Conservation (phyloP, 2,888 invertebrate species). For the Spilarctia lutea region DNA sequence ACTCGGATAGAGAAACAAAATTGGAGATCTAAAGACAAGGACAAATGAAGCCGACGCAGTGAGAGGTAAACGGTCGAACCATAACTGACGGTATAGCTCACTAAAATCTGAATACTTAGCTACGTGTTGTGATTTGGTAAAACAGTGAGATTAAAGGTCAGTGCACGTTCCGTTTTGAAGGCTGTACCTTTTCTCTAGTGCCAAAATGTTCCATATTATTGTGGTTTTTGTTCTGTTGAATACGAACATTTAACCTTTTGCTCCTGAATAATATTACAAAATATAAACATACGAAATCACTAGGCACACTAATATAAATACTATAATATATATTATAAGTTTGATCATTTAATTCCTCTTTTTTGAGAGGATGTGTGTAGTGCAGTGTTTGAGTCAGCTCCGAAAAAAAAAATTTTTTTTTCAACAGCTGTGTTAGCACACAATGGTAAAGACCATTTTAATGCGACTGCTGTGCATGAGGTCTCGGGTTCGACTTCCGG, state of each 20-base stretch:
- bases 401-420: too few species aligned
- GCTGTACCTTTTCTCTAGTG: slow-evolving; percentile 37
- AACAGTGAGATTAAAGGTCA: slow-evolving; percentile 40
- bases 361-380: too few species aligned
- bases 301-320: too few species aligned
- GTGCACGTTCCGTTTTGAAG: slow-evolving; percentile 41
- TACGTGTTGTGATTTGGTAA: slow-evolving; percentile 48
- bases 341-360: too few species aligned
- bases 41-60: slow-evolving; percentile 36
- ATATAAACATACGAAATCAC: background rate
- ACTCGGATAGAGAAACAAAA: slow-evolving; percentile 31
- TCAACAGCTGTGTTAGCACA: too few species aligned
- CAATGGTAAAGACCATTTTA: too few species aligned
- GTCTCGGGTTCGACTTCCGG: too few species aligned
- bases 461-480: too few species aligned
- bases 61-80: slow-evolving; percentile 29
- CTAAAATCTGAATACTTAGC: slow-evolving; percentile 49
- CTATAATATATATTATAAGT: too few species aligned
- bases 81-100: slow-evolving; percentile 38
- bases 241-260: slow-evolving; percentile 9
- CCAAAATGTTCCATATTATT: slow-evolving; percentile 29
- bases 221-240: slow-evolving; percentile 19
- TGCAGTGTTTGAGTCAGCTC: too few species aligned
- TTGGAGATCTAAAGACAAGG: slow-evolving; percentile 43
- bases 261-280: background rate